Base-by-base conservation (phyloP, 2,888 invertebrate genomes). In the Heliconius aoede region DNA sequence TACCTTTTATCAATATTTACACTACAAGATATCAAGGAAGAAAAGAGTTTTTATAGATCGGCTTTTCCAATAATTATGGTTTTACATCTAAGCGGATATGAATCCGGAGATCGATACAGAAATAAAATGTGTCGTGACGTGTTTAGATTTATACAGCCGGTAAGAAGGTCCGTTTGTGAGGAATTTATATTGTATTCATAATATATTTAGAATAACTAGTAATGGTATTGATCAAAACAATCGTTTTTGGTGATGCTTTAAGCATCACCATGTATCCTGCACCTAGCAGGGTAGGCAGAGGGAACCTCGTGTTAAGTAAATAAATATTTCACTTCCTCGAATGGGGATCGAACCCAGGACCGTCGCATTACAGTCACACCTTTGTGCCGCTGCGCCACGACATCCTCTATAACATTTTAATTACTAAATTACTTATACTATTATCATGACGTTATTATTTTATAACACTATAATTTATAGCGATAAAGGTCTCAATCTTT, bases 81-180 rank as follows among this genome's bases (percentile, higher is more conserved):
- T 9, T 7, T 4, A 46, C 55, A 62, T 61, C 26, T 13, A 74
- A 71, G 62, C 75, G 69, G 71, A 75, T 55, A 62, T 55, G 36
- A 71, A 64, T 55, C 75, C 75, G 75, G 75, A 75, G 51, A 71
- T 75, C 30, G 36, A 36, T 68, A 28, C 36, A 40, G 21, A 55
- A 51, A 55, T 72, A 58, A 65, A 71, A 76, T 69, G 51, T 28
- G 26, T 71, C 71, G 71, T 75, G 69, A 75, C 62, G 21, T 15
- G 69, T 62, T 51, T 4, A 55, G 15, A 75, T 24, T n/a, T 28
- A 28, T 62, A 32, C 40, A 32, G 30, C 1, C 8, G 9, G n/a
- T 24, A 55, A 55, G 24, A 3, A 32, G 55, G 24, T 65, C 65
- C 69, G 51, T 15, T 55, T 28, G 55, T 55, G 24, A 69, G n/a